A percentile compares a stretch with the other conserved stretches of the same genome.
Conservation (phyloP, 2,888 invertebrate species). For the Lasioglossum figueresi region DNA sequence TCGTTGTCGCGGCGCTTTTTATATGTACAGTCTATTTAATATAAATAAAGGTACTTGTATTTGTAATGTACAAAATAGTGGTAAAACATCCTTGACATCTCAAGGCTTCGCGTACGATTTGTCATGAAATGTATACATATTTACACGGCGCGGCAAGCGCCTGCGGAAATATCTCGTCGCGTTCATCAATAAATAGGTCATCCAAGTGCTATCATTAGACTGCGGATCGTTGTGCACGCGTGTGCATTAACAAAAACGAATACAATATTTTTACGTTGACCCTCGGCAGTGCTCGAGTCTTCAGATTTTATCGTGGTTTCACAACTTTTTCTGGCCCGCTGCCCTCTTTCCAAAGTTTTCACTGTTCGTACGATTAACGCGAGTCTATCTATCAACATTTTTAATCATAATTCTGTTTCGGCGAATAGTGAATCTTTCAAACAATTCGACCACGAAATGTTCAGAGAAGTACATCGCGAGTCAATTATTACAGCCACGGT, state of each 20-base stretch:
- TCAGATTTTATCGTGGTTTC: background rate
- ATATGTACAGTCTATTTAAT: conserved; percentile 80
- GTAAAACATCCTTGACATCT: conserved; percentile 27
- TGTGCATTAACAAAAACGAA: background rate
- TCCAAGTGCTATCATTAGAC: conserved; percentile 22
- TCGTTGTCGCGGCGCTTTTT: conserved; percentile 41
- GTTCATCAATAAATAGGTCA: conserved; percentile 59
- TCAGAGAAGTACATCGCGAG: background rate
- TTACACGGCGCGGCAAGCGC: conserved; percentile 50
- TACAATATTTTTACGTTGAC: background rate
- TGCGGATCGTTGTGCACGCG: conserved; percentile 1
- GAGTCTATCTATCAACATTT: background rate
- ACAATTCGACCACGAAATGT: background rate
- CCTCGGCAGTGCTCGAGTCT: background rate
- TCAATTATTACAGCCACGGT: background rate
- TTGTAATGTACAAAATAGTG: conserved; percentile 79
- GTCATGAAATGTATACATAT: conserved; percentile 64
- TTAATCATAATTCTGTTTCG: background rate
- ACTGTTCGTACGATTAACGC: background rate
- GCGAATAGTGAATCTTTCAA: background rate
- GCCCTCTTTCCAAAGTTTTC: background rate
- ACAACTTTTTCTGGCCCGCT: background rate
- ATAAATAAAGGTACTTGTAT: conserved; percentile 78
- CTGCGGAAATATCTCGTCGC: conserved; percentile 42
- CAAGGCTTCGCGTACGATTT: conserved; percentile 13